A percentile compares a stretch with the other conserved stretches of the same genome.
Conservation (phyloP, 2,113 vertebrate genomes). For the Henicopernis longicauda region DNA sequence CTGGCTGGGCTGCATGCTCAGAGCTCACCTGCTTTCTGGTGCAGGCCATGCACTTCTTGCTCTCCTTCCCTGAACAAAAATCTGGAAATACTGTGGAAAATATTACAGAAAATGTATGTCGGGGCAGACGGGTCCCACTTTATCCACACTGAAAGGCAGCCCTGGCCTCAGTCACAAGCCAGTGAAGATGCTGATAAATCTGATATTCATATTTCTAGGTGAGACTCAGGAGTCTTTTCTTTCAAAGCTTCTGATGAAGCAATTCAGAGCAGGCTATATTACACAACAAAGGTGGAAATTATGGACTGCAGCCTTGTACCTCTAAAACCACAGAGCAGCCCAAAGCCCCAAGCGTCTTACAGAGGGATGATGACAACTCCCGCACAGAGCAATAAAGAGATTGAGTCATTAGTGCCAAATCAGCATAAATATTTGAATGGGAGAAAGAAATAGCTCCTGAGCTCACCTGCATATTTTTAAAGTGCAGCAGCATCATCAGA, state of each 20-base stretch:
- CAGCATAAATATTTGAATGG: neutral
- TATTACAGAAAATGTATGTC: neutral
- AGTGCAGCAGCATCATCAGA: neutral
- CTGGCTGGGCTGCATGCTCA: neutral
- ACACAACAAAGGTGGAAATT: neutral
- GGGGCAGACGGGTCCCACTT: neutral
- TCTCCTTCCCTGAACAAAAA: neutral
- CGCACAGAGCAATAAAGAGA: neutral
- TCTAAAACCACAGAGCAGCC: neutral
- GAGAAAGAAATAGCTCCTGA: slow-evolving; percentile 5
- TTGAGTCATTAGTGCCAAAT: neutral
- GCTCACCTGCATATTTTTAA: neutral
- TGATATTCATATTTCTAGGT: neutral
- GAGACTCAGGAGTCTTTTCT: neutral
- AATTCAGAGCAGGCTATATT: neutral
- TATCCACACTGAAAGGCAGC: neutral
- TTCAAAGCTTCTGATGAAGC: neutral
- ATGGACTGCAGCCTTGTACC: neutral
- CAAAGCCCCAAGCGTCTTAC: neutral
- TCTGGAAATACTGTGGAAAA: neutral
- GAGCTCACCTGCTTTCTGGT: neutral
- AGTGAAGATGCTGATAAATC: neutral
- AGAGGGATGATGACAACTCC: neutral
- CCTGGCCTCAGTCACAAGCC: neutral
- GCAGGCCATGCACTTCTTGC: neutral